A percentile compares a stretch with the other conserved stretches of the same genome.
Evolutionary conservation across 2,797 vertebrate species (phyloP).

Genomic region (Ataeniobius toweri): DNA sequence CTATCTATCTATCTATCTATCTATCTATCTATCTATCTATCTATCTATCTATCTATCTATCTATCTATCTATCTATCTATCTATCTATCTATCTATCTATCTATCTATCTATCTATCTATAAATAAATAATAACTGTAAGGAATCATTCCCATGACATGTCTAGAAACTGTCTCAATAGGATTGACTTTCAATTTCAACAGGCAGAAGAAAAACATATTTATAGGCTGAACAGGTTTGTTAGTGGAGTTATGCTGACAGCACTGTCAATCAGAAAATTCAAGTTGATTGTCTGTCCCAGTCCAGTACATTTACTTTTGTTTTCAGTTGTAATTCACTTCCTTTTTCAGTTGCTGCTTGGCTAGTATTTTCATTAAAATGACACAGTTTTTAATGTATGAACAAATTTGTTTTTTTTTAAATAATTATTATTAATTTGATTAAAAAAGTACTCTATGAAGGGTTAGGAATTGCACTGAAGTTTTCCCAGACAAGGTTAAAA

Average conservation of each 20-base stretch:
- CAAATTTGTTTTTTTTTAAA: background rate
- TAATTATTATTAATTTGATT: background rate
- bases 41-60: background rate
- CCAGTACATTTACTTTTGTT: slow-evolving; percentile 5
- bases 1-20: slow-evolving; percentile 10
- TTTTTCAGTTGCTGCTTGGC: background rate
- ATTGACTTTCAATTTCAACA: slow-evolving; percentile 4
- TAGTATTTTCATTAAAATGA: background rate
- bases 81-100: background rate
- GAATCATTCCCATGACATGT: background rate
- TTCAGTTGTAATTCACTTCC: background rate
- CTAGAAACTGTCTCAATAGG: slow-evolving; percentile 3
- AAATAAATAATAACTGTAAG: background rate
- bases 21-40: background rate
- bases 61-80: background rate
- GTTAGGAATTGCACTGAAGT: background rate
- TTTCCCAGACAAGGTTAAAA: background rate
- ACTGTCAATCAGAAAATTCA: background rate
- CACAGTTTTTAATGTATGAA: background rate
- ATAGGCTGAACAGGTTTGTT: background rate
- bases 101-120: background rate
- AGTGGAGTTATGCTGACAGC: slow-evolving; percentile 1
- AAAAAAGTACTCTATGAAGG: background rate
- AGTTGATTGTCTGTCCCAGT: background rate
- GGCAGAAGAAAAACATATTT: slow-evolving; percentile 3